Percentiles rank a stretch among this genome's conserved stretches.
Evolutionary conservation across 2,113 vertebrate genomes (phyloP).

Genomic region (Psittacus erithacus): DNA sequence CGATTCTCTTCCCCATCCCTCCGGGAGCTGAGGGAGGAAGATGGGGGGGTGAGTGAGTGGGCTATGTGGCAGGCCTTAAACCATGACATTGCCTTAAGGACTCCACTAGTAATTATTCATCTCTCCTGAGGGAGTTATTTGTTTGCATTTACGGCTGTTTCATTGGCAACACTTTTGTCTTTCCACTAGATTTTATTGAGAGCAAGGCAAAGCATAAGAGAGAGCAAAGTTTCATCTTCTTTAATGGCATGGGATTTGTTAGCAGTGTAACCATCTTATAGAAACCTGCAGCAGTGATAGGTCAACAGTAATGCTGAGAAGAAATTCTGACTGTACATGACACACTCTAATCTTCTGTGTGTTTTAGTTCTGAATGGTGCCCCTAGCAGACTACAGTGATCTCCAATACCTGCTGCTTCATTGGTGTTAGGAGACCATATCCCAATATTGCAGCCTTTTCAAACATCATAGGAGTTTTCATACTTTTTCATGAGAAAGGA

Average conservation of each 20-base stretch:
- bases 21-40: too few relatives aligned
- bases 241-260: background rate
- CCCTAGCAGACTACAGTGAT: background rate
- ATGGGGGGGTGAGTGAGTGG: too few relatives aligned
- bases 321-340: background rate
- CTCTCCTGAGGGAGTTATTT: background rate
- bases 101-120: background rate
- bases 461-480: background rate
- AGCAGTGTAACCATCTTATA: background rate
- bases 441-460: background rate
- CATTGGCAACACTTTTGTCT: background rate
- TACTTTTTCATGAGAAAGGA: background rate
- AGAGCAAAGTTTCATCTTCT: background rate
- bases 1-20: too few relatives aligned
- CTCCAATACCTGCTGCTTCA: background rate
- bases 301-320: background rate
- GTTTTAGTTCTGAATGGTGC: background rate
- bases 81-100: background rate
- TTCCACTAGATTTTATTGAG: background rate
- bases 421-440: background rate
- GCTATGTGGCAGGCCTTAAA: too few relatives aligned
- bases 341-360: background rate
- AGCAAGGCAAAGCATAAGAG: background rate
- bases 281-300: background rate
- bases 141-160: background rate